Conservation (phyloP, 2,888 invertebrate species). For the Platycheirus albimanus region DNA sequence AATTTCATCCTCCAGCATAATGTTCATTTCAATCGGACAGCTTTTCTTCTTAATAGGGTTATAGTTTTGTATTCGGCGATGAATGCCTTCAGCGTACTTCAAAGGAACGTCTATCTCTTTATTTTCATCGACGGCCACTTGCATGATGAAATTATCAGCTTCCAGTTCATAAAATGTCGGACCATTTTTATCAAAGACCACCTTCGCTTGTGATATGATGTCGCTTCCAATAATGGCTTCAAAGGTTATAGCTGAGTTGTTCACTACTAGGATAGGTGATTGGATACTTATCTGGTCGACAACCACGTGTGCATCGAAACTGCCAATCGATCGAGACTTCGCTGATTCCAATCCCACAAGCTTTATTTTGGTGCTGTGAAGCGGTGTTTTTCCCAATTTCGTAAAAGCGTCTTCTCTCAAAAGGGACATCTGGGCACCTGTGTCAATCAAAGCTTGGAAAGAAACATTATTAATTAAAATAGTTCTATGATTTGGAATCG, state of each 20-base stretch:
- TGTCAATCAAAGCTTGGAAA: conserved; percentile 37
- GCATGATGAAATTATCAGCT: conserved; percentile 17
- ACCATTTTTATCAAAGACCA: neutral
- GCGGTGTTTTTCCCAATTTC: neutral
- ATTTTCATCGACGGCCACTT: conserved; percentile 4
- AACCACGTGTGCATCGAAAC: conserved; percentile 16
- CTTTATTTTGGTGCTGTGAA: neutral
- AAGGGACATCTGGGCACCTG: conserved; percentile 30
- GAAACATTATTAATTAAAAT: conserved; percentile 3
- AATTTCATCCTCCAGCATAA: conserved; percentile 19
- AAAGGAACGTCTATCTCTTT: conserved; percentile 16
- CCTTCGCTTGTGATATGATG: conserved; percentile 19
- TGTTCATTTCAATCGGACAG: conserved; percentile 15
- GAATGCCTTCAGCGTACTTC: neutral
- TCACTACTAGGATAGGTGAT: conserved; percentile 30
- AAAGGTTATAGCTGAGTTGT: conserved; percentile 29
- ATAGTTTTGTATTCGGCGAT: conserved; percentile 16
- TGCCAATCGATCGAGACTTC: conserved; percentile 25
- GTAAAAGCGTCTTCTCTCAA: conserved; percentile 12
- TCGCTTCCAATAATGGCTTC: conserved; percentile 47
- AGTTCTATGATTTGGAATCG: neutral
- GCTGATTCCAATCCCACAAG: conserved; percentile 45
- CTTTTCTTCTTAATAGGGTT: neutral
- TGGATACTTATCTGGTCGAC: too few species aligned
- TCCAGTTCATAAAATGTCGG: conserved; percentile 4